Base-by-base conservation (phyloP, 1,140 invertebrate genomes). In the Platorchestia sp. region DNA sequence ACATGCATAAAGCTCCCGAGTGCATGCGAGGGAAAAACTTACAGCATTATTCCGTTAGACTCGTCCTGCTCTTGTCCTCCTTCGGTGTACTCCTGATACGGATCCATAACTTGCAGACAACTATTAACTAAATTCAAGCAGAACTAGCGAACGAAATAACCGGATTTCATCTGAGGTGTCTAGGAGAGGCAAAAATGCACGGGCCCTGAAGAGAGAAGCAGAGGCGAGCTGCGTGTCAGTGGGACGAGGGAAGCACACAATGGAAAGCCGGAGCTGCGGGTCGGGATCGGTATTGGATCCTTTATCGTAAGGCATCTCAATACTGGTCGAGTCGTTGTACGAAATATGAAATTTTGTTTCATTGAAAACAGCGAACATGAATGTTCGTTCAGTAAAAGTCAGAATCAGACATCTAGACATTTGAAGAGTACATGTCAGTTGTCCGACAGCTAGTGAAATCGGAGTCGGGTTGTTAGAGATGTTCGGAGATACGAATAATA, bases 1-100 rank as follows among this genome's bases (percentile, higher is more conserved):
- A 75, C 59, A 75, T 75, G 59, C 59, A 22, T 1, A 19, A 51
- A 75, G 59, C 14, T 19, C 10, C 10, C 59, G 14, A 75, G 59
- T 75, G 59, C 59, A 75, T 75, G 59, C 59, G 27, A 75, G 59
- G 59, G 59, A 75, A 36, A 47, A 42, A 93, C 91, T 93, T 45
- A 93, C 91, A 93, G 91, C 91, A 93, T 93, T 93, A 93, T 93
- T 45, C 91, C 91, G 91, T 44, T 93, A 93, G 91, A 93, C 91
- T 93, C 91, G 22, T 93, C 91, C 45, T 44, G 91, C 40, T 45
- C 43, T 47, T 93, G 91, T 19, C 22, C 91, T 47, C 45, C 91
- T 45, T 93, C 91, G 45, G 91, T 45, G 45, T 47, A 93, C 36
- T 93, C 91, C 91, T 93, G 91, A 47, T 93, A 93, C 43, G 91